Conservation (phyloP, 1,140 invertebrate genomes). For the Manduca sexta region DNA sequence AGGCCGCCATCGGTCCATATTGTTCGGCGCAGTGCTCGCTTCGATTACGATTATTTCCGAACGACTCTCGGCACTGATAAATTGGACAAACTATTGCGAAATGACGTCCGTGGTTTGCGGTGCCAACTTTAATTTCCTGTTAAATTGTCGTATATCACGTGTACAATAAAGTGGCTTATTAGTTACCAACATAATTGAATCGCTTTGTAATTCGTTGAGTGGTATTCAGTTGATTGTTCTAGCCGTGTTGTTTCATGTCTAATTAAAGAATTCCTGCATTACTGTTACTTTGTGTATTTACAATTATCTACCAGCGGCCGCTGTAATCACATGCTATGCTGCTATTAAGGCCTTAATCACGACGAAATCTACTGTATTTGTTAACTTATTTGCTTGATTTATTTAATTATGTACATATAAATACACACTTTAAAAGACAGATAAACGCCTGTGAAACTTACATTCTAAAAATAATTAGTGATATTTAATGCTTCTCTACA, state of each 20-base stretch:
- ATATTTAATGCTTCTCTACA: constrained; percentile 21
- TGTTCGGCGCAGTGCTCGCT: constrained; percentile 66
- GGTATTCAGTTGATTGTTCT: constrained; percentile 2
- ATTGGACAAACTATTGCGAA: constrained; percentile 70
- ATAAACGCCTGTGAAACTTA: too few relatives aligned
- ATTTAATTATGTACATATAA: too few relatives aligned
- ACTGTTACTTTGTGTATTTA: too few relatives aligned
- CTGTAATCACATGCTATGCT: constrained; percentile 1
- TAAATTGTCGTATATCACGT: constrained; percentile 40
- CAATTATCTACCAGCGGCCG: neutral
- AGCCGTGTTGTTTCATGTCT: constrained; percentile 9
- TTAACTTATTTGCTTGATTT: too few relatives aligned
- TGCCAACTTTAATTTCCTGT: constrained; percentile 54
- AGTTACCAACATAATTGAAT: constrained; percentile 24
- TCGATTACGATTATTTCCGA: constrained; percentile 71
- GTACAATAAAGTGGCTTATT: constrained; percentile 19
- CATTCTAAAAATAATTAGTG: too few relatives aligned
- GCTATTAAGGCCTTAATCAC: neutral
- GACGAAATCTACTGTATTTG: neutral
- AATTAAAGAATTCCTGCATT: constrained; percentile 11
- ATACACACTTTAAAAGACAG: too few relatives aligned
- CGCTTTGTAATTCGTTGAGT: constrained; percentile 29
- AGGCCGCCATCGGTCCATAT: constrained; percentile 70
- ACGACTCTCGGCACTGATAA: constrained; percentile 66
- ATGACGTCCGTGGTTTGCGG: constrained; percentile 60